Base-by-base conservation (phyloP, 2,888 invertebrate genomes). In the Molanna angustata region DNA sequence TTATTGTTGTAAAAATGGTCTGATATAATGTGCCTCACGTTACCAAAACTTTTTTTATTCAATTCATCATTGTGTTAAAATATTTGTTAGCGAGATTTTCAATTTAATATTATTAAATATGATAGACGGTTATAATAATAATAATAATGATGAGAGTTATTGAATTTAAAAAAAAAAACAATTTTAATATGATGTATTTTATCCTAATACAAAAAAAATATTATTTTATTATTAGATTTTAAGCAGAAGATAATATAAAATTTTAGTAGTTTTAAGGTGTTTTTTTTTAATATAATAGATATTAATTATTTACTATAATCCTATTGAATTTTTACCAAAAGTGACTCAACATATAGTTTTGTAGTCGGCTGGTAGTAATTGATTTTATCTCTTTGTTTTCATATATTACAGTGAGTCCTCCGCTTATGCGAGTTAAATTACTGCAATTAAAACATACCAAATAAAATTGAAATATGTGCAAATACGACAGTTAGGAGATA, bases 1-100 rank as follows among this genome's bases (percentile, higher is more conserved):
- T n/a, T n/a, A n/a, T n/a, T n/a, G n/a, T 35, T 42, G 41, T 40
- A 43, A 49, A 49, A 48, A 54, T 59, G 59, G 59, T 59, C 59
- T 59, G 59, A 59, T 52, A 47, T 45, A 31, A 56, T 56, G 59
- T 59, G 59, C 59, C 59, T 59, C 59, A 57, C 47, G 59, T 59
- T 59, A 59, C 59, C 59, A 59, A 59, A 56, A 45, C 49, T 33
- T 44, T 49, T 49, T 11, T 48, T 39, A 50, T 27, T 27, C 11
- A 7, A 27, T 11, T 4, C 11, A 27, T 27, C 6, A 27, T 27
- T 35, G 13, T 35, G 6, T n/a, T 35, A 4, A 35, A 11, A n/a
- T 35, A 11, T 11, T 11, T 35, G 35, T 13, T 35, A 27, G 27
- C 27, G 32, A 45, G 45, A 27, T 32, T 19, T 32, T 18, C 19